Evolutionary conservation across 2,888 invertebrate species (phyloP).

Genomic region (Megaustenia siamemsis): DNA sequence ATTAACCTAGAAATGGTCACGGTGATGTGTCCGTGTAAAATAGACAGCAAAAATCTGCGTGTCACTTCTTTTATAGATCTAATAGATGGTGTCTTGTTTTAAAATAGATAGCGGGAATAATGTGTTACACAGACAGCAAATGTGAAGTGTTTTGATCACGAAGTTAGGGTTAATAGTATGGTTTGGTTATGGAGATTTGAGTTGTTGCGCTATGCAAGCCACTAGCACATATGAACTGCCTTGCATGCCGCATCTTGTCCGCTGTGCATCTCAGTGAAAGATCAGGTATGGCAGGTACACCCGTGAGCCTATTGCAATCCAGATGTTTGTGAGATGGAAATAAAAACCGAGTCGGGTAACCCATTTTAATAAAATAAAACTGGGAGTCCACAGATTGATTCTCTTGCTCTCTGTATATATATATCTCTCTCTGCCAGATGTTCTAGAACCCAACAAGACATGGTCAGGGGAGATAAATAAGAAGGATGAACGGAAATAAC

Average conservation of each 20-base stretch:
- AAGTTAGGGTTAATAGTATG: background rate
- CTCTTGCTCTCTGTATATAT: no score
- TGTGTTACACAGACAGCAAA: background rate
- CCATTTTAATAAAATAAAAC: background rate
- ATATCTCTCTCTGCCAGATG: background rate
- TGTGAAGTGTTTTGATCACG: background rate
- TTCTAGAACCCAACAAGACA: background rate
- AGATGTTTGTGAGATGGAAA: background rate
- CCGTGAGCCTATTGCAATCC: background rate
- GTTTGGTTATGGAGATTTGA: background rate
- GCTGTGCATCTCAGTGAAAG: background rate
- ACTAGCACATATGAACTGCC: background rate
- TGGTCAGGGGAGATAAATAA: background rate
- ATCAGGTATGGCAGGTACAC: background rate
- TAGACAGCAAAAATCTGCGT: no score
- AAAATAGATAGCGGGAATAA: no score
- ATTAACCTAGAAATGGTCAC: no score
- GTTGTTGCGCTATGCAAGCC: background rate
- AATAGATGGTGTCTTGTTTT: no score
- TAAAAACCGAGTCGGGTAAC: background rate
- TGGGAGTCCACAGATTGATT: background rate
- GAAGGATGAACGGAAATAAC: background rate
- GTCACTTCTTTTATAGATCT: no score
- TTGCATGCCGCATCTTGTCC: background rate
- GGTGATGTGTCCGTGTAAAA: no score